Conservation (phyloP, 1,140 invertebrate species). For the Drosophila subobscura region DNA sequence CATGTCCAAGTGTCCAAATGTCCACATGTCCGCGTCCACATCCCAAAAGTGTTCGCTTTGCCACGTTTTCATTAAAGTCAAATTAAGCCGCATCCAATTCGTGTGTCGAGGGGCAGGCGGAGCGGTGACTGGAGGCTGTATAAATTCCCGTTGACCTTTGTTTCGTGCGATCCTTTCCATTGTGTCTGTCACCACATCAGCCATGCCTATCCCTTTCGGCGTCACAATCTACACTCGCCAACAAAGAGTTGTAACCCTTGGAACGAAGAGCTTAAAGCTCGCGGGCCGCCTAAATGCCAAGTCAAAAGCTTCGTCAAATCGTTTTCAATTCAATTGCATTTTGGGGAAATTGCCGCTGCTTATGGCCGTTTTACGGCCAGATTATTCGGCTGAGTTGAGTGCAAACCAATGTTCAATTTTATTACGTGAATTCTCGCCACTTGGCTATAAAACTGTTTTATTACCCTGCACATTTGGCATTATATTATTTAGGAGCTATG, state of each 20-base stretch:
- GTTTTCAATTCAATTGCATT: conserved; percentile 22
- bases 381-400: conserved; percentile 72
- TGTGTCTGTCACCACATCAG: conserved; percentile 50
- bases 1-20: conserved; percentile 23
- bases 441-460: conserved; percentile 62
- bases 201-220: conserved; percentile 35
- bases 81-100: conserved; percentile 34
- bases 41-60: conserved; percentile 51
- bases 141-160: conserved; percentile 44
- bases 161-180: conserved; percentile 54
- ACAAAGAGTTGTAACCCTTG: background rate
- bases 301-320: conserved; percentile 26
- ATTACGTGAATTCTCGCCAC: conserved; percentile 47
- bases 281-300: conserved; percentile 13
- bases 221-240: conserved; percentile 40
- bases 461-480: conserved; percentile 41
- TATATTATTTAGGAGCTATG: conserved; percentile 44
- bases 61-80: conserved; percentile 62
- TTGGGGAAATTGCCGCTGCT: conserved; percentile 30
- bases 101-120: too few relatives aligned
- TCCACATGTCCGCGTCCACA: conserved; percentile 5
- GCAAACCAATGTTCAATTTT: conserved; percentile 61
- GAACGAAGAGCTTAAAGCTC: conserved; percentile 33
- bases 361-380: conserved; percentile 51
- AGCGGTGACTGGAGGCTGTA: conserved; percentile 4